phyloP scores from a whole-genome alignment of 2,113 vertebrate genomes.

The Rattus norvegicus region GRCr8 NC_086024.1:131989501-131990000 shows the following conservation, averaged over 20 bases:
- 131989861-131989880: not conserved
- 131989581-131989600: slow-evolving; percentile 84
- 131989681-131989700: slow-evolving; percentile 83
- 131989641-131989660: slow-evolving; percentile 88
- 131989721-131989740: slow-evolving; percentile 66
- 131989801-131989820: no score
- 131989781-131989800: slow-evolving; percentile 32
- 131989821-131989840: not conserved
- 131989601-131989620: slow-evolving; percentile 88
- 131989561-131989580: slow-evolving; percentile 86
- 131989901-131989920: not conserved
- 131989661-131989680: slow-evolving; percentile 88
- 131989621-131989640: slow-evolving; percentile 88
- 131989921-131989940: not conserved
- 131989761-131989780: not conserved
- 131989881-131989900: not conserved
- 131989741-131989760: slow-evolving; percentile 75
- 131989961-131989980: not conserved
- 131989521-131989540: slow-evolving; percentile 83
- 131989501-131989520: slow-evolving; percentile 69
- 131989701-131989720: slow-evolving; percentile 69
- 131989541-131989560: slow-evolving; percentile 83
- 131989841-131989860: not conserved
- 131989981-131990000: not conserved
- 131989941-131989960: not conserved